Evolutionary conservation across 2,797 vertebrate genomes (phyloP).

Genomic region (Cheirogaleus major): DNA sequence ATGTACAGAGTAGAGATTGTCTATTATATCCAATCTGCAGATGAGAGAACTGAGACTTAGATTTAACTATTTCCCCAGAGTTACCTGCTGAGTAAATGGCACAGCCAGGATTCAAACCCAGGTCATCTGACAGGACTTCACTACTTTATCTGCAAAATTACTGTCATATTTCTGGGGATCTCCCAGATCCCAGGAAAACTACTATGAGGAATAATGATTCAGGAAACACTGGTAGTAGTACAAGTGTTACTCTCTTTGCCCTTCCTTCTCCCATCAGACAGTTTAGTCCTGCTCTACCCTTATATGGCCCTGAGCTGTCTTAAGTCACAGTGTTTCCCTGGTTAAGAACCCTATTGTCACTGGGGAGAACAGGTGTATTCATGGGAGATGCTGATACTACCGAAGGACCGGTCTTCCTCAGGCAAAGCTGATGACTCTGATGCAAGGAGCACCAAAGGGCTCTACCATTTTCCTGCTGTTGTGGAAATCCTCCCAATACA

Average conservation of each 20-base stretch:
- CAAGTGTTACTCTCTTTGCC: too few relatives aligned
- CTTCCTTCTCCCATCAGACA: neutral
- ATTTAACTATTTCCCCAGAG: neutral
- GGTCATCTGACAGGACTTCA: neutral
- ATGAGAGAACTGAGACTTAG: neutral
- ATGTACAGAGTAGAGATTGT: neutral
- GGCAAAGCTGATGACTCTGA: neutral
- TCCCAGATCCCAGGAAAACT: slow-evolving; percentile 16
- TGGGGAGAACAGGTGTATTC: neutral
- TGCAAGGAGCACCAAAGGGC: neutral
- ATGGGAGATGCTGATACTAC: neutral
- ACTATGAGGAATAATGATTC: neutral
- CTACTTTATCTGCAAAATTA: neutral
- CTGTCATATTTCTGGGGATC: neutral
- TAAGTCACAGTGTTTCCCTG: neutral
- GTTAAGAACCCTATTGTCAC: neutral
- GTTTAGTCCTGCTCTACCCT: neutral
- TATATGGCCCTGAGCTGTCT: neutral
- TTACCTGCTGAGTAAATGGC: neutral
- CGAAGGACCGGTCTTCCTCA: neutral
- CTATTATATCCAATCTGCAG: neutral
- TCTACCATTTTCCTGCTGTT: neutral
- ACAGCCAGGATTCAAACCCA: neutral
- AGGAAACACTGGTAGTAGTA: neutral
- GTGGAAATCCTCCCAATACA: neutral